Evolutionary conservation across 2,888 invertebrate species (phyloP).

Genomic region (Ceramica pisi): DNA sequence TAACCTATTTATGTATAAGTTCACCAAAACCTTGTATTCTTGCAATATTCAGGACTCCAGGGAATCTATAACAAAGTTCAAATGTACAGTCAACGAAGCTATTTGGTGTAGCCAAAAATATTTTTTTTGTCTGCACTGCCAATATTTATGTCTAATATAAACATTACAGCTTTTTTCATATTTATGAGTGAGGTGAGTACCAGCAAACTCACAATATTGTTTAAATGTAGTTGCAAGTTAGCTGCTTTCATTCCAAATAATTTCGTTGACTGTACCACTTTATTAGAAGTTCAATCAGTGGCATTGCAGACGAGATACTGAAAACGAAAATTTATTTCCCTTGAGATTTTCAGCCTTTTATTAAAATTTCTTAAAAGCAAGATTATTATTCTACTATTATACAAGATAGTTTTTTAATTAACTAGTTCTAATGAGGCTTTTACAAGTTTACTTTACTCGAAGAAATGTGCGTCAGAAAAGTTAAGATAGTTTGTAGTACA

Average conservation of each 20-base stretch:
- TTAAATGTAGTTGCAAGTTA: no score
- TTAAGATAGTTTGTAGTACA: neutral
- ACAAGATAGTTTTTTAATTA: neutral
- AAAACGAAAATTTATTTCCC: constrained; percentile 18
- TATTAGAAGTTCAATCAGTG: constrained; percentile 47
- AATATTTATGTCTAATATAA: no score
- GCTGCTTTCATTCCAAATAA: no score
- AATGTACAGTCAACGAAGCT: neutral
- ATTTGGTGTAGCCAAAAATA: no score
- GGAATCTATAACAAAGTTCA: constrained; percentile 31
- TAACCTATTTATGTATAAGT: neutral
- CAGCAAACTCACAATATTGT: no score
- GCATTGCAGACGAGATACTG: constrained; percentile 35
- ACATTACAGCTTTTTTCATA: no score
- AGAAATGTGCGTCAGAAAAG: no score
- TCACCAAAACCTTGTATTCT: constrained; percentile 9
- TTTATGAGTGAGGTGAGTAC: no score
- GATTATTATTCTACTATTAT: neutral
- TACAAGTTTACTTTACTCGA: neutral
- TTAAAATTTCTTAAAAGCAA: neutral
- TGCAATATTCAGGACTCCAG: constrained; percentile 25
- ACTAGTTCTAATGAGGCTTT: neutral
- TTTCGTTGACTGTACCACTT: constrained; percentile 12
- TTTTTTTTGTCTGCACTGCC: no score
- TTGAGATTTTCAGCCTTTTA: constrained; percentile 2